phyloP scores from a whole-genome alignment of 2,888 invertebrate genomes.

The Andrena hattorfiana region DNA sequence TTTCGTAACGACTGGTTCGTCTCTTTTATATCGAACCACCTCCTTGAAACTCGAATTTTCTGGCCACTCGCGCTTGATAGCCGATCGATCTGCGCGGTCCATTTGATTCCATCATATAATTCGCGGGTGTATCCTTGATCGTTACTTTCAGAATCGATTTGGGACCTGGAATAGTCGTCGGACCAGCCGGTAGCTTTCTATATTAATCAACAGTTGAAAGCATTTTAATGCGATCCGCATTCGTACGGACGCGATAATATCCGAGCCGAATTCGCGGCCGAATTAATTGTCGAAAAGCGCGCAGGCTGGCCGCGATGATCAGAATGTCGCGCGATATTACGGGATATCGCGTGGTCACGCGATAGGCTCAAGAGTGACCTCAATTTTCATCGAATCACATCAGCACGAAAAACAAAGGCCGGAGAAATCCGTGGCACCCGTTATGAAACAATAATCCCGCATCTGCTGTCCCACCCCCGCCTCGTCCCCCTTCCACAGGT shows the following conservation, averaged over 20 bases:
- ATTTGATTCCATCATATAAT: conserved; percentile 21
- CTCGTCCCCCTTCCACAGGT: neutral
- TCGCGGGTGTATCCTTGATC: neutral
- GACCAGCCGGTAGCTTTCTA: neutral
- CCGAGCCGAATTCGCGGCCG: neutral
- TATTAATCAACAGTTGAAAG: conserved; percentile 25
- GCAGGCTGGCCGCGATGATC: conserved; percentile 6
- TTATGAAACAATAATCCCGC: conserved; percentile 70
- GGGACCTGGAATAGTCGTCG: neutral
- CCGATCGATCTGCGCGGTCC: conserved; percentile 38
- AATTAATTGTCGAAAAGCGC: conserved; percentile 14
- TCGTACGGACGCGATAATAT: conserved; percentile 11
- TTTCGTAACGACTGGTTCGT: conserved; percentile 67
- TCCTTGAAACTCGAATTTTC: conserved; percentile 55
- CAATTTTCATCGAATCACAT: conserved; percentile 47
- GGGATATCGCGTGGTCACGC: conserved; percentile 15
- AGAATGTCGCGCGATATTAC: conserved; percentile 15
- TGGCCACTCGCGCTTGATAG: conserved; percentile 53
- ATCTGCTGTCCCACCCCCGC: conserved; percentile 29
- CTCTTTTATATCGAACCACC: conserved; percentile 61
- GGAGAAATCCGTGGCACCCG: conserved; percentile 44
- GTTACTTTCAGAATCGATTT: neutral
- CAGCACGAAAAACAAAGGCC: conserved; percentile 43
- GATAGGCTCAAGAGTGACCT: conserved; percentile 51
- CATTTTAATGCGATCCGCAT: neutral